Base-by-base conservation (phyloP, 2,797 vertebrate species). In the Okamejei kenojei region DNA sequence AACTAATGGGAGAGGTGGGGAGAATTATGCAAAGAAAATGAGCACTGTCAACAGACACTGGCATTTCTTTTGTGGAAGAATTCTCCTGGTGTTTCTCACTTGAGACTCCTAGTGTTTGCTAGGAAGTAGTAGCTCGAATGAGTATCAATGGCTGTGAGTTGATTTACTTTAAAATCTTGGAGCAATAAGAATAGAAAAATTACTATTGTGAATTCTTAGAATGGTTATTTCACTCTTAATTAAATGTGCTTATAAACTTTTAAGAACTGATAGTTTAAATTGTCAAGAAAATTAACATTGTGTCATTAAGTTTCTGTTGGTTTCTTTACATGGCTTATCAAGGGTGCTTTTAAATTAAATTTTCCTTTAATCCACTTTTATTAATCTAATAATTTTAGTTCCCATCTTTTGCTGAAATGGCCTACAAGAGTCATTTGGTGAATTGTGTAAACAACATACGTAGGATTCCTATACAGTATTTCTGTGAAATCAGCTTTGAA, bases 1-100 rank as follows among this genome's bases (percentile, higher is more conserved):
- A 94, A 94, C 96, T 97, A 96, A 97, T 96, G 95, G 96, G 94
- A 95, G 94, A 94, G 96, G 97, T 95, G 96, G 96, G 94, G 96
- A 94, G 94, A 95, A 95, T 97, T 96, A 97, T 96, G 96, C 96
- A 96, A 96, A 96, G 95, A 94, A 94, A 94, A 94, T 94, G 95
- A 94, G 95, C 96, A 96, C 95, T 95, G 95, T 96, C 95, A 96
- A 94, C 94, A 94, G 94, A 92, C 94, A 95, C 94, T 94, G 95
- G 95, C 93, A 93, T 93, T 93, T 94, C 94, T 58, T 38, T 94
- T 93, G 94, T 93, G 78, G 93, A 82, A 19, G 54, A 68, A 54
- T 93, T 86, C 95, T 93, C 71, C 94, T 82, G 94, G 93, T 93
- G 88, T 35, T 94, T 94, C 93, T 93, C 92, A 93, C 80, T 93